Evolutionary conservation across 1,140 invertebrate species (phyloP).

Genomic region (fruit fly (Drosophila melanogaster)): DNA sequence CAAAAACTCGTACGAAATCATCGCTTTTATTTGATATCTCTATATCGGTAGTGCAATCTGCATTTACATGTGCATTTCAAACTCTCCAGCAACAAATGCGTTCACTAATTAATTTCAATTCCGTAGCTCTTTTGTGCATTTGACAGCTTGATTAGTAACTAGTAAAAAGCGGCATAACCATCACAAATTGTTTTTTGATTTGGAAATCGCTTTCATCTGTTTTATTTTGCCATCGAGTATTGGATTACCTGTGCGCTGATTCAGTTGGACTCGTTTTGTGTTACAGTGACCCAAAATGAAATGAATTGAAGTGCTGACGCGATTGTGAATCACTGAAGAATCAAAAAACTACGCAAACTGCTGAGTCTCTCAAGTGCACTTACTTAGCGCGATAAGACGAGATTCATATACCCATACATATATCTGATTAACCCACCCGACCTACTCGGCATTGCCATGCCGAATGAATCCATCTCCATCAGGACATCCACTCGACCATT

Average conservation of each 20-base stretch:
- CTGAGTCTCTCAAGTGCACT: constrained; percentile 6
- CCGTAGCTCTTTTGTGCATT: too few species aligned
- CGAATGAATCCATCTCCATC: constrained; percentile 33
- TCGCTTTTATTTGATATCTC: background rate
- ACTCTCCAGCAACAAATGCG: too few species aligned
- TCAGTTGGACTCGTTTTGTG: background rate
- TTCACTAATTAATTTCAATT: too few species aligned
- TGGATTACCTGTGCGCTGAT: background rate
- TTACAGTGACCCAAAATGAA: background rate
- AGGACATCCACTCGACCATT: constrained; percentile 23
- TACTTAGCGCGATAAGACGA: background rate
- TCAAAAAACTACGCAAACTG: background rate
- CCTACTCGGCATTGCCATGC: too few species aligned
- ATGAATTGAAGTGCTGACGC: background rate
- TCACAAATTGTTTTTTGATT: too few species aligned
- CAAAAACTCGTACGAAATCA: background rate
- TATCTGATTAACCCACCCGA: background rate
- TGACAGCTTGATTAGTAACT: too few species aligned
- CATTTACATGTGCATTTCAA: background rate
- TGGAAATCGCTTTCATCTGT: background rate
- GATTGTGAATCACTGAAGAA: constrained; percentile 1
- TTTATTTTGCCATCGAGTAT: background rate
- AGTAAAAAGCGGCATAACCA: too few species aligned
- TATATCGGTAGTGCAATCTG: background rate
- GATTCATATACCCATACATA: too few species aligned